phyloP scores from a whole-genome alignment of 2,797 vertebrate genomes.

The Onychomys arenicola region DNA sequence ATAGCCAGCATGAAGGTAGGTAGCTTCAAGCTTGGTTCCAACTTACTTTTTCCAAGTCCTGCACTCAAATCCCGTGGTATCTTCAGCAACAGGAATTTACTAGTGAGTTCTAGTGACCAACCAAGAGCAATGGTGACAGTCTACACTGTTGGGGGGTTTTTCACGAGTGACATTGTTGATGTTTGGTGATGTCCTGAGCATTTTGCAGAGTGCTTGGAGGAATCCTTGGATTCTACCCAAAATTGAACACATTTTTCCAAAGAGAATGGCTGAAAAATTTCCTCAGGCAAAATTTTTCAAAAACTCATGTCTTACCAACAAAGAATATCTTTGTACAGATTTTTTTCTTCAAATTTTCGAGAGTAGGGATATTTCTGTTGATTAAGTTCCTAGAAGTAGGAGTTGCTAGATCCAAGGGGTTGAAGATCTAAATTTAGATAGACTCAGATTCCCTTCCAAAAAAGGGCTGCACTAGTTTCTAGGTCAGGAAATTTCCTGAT shows the following conservation, averaged over 20 bases:
- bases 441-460: background rate
- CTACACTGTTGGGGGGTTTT: background rate
- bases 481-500: background rate
- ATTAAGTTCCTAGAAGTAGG: background rate
- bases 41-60: background rate
- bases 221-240: background rate
- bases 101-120: background rate
- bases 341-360: background rate
- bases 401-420: background rate
- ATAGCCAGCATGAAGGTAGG: background rate
- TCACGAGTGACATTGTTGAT: background rate
- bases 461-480: background rate
- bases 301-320: background rate
- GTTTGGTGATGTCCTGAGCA: background rate
- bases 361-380: background rate
- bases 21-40: background rate
- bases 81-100: background rate
- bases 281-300: background rate
- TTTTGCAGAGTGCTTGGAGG: background rate
- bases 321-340: background rate
- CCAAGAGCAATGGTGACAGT: background rate
- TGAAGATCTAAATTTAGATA: background rate
- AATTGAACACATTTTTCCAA: background rate
- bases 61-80: background rate
- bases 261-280: background rate